Evolutionary conservation across 2,797 vertebrate species (phyloP).

Genomic region (Thunnus albacares): DNA sequence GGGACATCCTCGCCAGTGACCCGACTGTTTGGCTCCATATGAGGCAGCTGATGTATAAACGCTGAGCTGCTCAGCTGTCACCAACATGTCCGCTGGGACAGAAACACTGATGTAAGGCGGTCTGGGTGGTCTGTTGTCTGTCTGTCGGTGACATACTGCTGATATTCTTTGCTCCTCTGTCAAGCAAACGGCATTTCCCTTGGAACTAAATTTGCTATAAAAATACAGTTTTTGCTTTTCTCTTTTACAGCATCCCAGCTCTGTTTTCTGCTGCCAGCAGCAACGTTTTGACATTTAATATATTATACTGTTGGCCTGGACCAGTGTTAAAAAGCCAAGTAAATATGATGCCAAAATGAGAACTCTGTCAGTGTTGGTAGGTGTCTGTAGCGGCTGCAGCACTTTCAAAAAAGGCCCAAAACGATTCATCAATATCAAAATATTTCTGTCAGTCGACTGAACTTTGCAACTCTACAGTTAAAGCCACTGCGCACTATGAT

Average conservation of each 20-base stretch:
- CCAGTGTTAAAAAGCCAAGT: too few species aligned
- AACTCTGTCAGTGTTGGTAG: too few species aligned
- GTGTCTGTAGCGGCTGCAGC: too few species aligned
- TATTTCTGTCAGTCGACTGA: too few species aligned
- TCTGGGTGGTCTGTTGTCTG: conserved; percentile 75
- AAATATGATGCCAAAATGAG: background rate
- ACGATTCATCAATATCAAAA: too few species aligned
- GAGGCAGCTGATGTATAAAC: conserved; percentile 22
- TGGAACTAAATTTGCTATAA: conserved; percentile 1
- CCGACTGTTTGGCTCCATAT: background rate
- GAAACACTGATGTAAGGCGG: conserved; percentile 54
- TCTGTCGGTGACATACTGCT: conserved; percentile 9
- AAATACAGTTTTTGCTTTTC: background rate
- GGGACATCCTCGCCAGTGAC: conserved; percentile 42
- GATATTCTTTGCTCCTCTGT: conserved; percentile 13
- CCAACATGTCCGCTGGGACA: conserved; percentile 41
- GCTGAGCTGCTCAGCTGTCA: conserved; percentile 34
- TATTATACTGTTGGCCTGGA: background rate
- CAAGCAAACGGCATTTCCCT: background rate
- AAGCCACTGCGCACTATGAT: too few species aligned
- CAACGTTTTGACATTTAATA: conserved; percentile 3
- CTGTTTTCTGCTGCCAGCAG: background rate
- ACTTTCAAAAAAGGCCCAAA: too few species aligned
- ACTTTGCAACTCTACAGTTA: too few species aligned
- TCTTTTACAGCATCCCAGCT: background rate